Conservation (phyloP, 2,113 vertebrate genomes). For the Hirundichthys speculiger region DNA sequence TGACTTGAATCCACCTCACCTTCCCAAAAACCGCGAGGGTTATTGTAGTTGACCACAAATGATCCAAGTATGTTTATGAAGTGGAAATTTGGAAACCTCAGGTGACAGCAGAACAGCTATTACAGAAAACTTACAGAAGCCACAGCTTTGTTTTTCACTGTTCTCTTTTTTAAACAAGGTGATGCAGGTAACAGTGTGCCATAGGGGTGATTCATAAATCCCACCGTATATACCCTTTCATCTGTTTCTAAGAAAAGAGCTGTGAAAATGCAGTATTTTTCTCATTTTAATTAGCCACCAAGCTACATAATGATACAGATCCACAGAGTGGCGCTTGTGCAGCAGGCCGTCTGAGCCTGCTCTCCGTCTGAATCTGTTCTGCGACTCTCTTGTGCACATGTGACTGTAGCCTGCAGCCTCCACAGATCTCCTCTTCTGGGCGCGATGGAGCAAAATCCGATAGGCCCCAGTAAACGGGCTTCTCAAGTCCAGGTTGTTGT, state of each 20-base stretch:
- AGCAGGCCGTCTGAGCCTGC: conserved; percentile 25
- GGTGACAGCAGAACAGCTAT: too few relatives aligned
- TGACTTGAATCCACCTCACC: too few relatives aligned
- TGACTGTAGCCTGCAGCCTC: conserved; percentile 57
- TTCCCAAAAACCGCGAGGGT: too few relatives aligned
- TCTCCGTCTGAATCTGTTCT: conserved; percentile 37
- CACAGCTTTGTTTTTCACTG: too few relatives aligned
- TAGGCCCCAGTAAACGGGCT: conserved; percentile 76
- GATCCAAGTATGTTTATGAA: too few relatives aligned
- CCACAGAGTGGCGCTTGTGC: conserved; percentile 51
- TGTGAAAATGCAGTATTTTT: neutral
- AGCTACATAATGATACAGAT: conserved; percentile 73
- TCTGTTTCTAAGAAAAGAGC: neutral
- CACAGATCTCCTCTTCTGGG: conserved; percentile 62
- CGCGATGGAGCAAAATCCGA: conserved; percentile 73
- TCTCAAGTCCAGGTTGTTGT: conserved; percentile 59
- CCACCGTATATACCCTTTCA: neutral
- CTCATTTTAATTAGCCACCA: neutral
- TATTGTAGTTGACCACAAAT: too few relatives aligned
- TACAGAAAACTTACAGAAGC: too few relatives aligned
- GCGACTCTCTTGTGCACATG: conserved; percentile 19
- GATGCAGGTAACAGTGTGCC: too few relatives aligned
- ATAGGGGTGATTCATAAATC: conserved; percentile 4
- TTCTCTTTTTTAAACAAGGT: too few relatives aligned
- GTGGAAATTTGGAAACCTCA: too few relatives aligned